A percentile compares a stretch with the other conserved stretches of the same genome.
These are phyloP conservation scores for Malachius bipustulatus DNA, from an alignment of 2,888 invertebrate species.

Conservation along the genomic window DNA sequence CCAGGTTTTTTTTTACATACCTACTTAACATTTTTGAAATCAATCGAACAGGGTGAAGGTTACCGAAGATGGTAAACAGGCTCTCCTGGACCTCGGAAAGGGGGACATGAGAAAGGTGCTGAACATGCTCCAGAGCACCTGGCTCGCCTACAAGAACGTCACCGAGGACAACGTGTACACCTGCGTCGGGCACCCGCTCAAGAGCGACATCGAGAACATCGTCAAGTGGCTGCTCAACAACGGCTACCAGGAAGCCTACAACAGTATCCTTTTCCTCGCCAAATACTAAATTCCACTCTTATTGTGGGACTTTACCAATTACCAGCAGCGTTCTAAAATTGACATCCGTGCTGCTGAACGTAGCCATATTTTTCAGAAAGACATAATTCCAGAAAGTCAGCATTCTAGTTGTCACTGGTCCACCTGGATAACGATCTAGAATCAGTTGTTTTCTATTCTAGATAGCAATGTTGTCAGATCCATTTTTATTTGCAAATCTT, in stretches of 20 bases:
- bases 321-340: too few species aligned
- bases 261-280: slow-evolving; percentile 71
- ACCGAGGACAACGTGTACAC: slow-evolving; percentile 86
- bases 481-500: too few species aligned
- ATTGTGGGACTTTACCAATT: too few species aligned
- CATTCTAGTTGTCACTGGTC: too few species aligned
- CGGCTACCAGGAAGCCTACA: slow-evolving; percentile 60
- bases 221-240: slow-evolving; percentile 77
- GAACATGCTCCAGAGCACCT: slow-evolving; percentile 93
- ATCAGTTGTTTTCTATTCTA: too few species aligned
- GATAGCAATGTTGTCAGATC: too few species aligned
- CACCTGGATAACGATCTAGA: too few species aligned
- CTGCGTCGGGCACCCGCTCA: slow-evolving; percentile 93
- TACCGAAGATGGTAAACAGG: slow-evolving; percentile 79
- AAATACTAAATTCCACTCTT: too few species aligned
- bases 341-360: too few species aligned
- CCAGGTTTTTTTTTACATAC: neutral
- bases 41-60: slow-evolving; percentile 55
- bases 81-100: slow-evolving; percentile 76
- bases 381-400: too few species aligned
- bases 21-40: too few species aligned
- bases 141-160: slow-evolving; percentile 81
- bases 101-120: slow-evolving; percentile 98
- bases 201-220: slow-evolving; percentile 77
- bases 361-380: too few species aligned